Evolutionary conservation across 2,113 vertebrate genomes (phyloP).

Genomic region (Planiliza haematocheilus): DNA sequence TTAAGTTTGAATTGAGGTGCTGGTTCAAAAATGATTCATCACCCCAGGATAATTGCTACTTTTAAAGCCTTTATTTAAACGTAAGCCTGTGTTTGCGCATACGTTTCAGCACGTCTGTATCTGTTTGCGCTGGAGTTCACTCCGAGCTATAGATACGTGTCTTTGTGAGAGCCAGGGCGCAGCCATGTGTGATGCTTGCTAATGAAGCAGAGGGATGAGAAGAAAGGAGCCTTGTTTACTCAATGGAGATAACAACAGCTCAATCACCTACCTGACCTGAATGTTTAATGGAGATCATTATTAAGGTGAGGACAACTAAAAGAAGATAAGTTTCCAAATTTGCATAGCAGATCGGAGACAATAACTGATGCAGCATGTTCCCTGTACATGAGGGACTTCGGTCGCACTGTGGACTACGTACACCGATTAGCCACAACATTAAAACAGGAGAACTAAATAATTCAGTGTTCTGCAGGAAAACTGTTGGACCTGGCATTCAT

Average conservation of each 20-base stretch:
- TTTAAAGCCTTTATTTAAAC: constrained; percentile 38
- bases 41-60: constrained; percentile 16
- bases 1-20: constrained; percentile 6
- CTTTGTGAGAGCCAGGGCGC: constrained; percentile 53
- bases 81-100: constrained; percentile 5
- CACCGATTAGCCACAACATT: too few relatives aligned
- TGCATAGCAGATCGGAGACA: constrained; percentile 58
- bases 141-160: constrained; percentile 53
- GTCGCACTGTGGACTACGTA: too few relatives aligned
- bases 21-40: constrained; percentile 16
- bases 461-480: too few relatives aligned
- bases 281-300: constrained; percentile 80
- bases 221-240: constrained; percentile 81
- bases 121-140: constrained; percentile 34
- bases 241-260: constrained; percentile 79
- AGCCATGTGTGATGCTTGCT: constrained; percentile 69
- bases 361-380: constrained; percentile 56
- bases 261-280: constrained; percentile 76
- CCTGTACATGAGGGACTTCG: constrained; percentile 49
- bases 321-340: constrained; percentile 71
- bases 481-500: too few relatives aligned
- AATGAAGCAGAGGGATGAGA: constrained; percentile 74
- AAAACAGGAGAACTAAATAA: too few relatives aligned
- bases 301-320: constrained; percentile 64
- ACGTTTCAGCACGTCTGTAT: constrained; percentile 24